Base-by-base conservation (phyloP, 92 coral and sea anemone genomes). In the Phenganax stokvisi region DNA sequence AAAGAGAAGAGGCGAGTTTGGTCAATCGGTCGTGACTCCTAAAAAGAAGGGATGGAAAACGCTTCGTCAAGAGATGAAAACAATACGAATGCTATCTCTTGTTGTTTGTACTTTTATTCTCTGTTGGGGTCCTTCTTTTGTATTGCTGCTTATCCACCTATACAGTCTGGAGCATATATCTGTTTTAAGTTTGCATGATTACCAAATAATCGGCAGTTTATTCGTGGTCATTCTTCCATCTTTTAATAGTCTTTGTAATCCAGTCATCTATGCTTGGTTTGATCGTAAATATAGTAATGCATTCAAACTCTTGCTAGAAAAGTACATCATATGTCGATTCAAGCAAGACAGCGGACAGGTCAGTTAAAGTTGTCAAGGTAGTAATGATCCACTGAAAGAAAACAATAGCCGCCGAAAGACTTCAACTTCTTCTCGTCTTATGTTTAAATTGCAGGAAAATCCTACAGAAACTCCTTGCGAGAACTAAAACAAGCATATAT, bases 101-200 rank as follows among this genome's bases (percentile, higher is more conserved):
- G 98, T 94, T 12, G 81, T 94, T 52, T 89, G 92, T 44, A 87
- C 98, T 20, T 94, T 94, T 70, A 89, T 93, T 12, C 61, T 94
- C 0, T 94, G 98, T 62, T 94, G 98, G 98, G 89, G 86, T 8
- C 98, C 98, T 29, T 94, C 92, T 70, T 94, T 94, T 82, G 79
- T 92, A 54, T 59, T 88, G 44, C 87, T 88, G 80, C 88, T 92
- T 13, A 71, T 87, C 12, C n/a, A 81, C 9, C 90, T 84, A 74
- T 90, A 94, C 77, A 66, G 87, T 17, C 37, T 25, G 16, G 2
- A 56, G 8, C 54, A 72, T 52, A 5, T 72, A 25, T 12, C 12
- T 7, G 47, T 16, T 10, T 72, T 72, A n/a, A 47, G 57, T n/a
- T 8, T 7, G 17, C 16, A 10, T 47, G 57, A 52, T 7, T 12